Conservation (phyloP, 2,888 invertebrate genomes). For the Dusona sp. region DNA sequence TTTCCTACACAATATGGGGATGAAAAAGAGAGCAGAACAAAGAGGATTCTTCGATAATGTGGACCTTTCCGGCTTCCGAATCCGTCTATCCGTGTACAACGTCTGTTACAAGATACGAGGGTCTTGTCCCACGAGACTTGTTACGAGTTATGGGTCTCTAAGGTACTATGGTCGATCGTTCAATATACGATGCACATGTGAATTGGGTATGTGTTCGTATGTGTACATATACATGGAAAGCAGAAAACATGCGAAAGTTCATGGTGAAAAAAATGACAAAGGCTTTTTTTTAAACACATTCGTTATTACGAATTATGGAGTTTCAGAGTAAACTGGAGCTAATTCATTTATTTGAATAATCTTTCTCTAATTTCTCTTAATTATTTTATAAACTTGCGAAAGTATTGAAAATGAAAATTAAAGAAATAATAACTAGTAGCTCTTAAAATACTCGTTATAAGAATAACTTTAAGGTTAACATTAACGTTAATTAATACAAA, state of each 20-base stretch:
- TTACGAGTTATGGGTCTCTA: conserved; percentile 48
- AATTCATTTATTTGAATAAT: background rate
- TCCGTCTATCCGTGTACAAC: conserved; percentile 35
- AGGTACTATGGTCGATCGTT: conserved; percentile 37
- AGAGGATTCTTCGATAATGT: conserved; percentile 49
- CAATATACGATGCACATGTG: conserved; percentile 12
- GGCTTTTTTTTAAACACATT: background rate
- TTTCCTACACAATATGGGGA: background rate
- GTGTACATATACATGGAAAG: background rate
- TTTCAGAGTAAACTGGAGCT: background rate
- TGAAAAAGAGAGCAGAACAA: conserved; percentile 22
- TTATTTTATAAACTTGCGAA: background rate
- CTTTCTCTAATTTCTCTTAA: background rate
- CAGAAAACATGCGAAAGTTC: background rate
- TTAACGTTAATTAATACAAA: background rate
- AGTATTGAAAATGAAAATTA: too few species aligned
- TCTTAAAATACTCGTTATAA: background rate
- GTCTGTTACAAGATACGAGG: conserved; percentile 36
- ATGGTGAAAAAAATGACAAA: too few species aligned
- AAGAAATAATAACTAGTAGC: background rate
- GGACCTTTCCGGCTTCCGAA: conserved; percentile 36
- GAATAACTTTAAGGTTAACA: too few species aligned
- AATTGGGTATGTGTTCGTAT: conserved; percentile 1
- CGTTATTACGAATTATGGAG: background rate
- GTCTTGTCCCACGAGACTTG: conserved; percentile 38